These are phyloP conservation scores for Lochmaea crataegi DNA, from an alignment of 2,888 invertebrate species.

Conservation along the genomic window DNA sequence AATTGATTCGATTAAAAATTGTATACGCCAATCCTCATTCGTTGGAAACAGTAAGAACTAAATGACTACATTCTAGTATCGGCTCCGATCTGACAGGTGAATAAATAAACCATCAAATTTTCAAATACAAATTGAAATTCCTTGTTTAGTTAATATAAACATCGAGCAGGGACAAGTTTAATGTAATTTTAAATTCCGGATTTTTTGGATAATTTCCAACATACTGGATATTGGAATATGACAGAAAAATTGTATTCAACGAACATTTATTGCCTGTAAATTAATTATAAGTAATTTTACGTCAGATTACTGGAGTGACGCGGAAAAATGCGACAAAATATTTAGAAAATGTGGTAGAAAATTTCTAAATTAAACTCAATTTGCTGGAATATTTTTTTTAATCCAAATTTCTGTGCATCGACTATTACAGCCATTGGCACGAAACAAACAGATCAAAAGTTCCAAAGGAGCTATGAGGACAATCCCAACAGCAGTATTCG, in stretches of 20 bases:
- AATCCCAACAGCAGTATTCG: too few species aligned
- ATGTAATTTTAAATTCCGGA: conserved; percentile 7
- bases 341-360: too few species aligned
- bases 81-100: conserved; percentile 3
- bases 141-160: conserved; percentile 22
- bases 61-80: not conserved
- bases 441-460: too few species aligned
- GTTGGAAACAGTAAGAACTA: not conserved
- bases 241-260: conserved; percentile 1
- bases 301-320: too few species aligned
- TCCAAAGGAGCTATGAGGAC: too few species aligned
- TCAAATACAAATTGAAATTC: conserved; percentile 26
- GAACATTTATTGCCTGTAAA: not conserved
- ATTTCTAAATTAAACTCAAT: too few species aligned
- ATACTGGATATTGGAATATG: not conserved
- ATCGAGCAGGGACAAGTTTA: conserved; percentile 6
- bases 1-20: not conserved
- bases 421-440: too few species aligned
- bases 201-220: not conserved
- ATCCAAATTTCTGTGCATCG: too few species aligned
- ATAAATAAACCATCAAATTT: conserved; percentile 14
- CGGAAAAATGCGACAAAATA: too few species aligned
- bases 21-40: not conserved
- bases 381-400: too few species aligned
- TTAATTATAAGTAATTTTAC: too few species aligned